Percentiles rank a stretch among this genome's conserved stretches.
Conservation (phyloP, 2,797 vertebrate species). For the Tiaroga cobitis region DNA sequence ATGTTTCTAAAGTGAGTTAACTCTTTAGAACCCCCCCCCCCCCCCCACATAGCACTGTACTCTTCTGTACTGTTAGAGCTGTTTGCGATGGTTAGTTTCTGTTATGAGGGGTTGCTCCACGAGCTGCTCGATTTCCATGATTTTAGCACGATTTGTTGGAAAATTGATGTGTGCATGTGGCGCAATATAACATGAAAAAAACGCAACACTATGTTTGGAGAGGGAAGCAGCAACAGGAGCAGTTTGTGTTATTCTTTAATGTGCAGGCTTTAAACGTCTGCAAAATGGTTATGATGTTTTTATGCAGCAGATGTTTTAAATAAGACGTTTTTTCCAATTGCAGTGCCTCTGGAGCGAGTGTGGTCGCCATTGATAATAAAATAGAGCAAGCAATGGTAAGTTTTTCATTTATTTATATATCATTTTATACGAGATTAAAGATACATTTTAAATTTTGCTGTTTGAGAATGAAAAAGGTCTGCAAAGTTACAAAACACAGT, state of each 20-base stretch:
- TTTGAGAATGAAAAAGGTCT: no score
- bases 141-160: background rate
- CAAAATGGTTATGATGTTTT: background rate
- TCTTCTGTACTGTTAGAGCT: background rate
- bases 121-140: background rate
- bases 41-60: background rate
- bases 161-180: background rate
- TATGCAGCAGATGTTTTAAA: background rate
- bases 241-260: background rate
- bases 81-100: background rate
- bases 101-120: slow-evolving; percentile 15
- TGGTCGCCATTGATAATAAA: slow-evolving; percentile 99
- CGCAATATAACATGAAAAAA: background rate
- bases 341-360: slow-evolving; percentile 96
- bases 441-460: background rate
- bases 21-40: no score
- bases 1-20: background rate
- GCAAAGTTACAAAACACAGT: no score
- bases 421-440: background rate
- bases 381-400: slow-evolving; percentile 99
- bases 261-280: background rate
- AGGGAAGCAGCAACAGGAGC: background rate
- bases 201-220: background rate
- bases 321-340: slow-evolving; percentile 46
- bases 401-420: slow-evolving; percentile 52